Evolutionary conservation across 2,888 invertebrate species (phyloP), one percentile per base, ranked within the genome.

Genomic region (Tuberolachnus salignus): DNA sequence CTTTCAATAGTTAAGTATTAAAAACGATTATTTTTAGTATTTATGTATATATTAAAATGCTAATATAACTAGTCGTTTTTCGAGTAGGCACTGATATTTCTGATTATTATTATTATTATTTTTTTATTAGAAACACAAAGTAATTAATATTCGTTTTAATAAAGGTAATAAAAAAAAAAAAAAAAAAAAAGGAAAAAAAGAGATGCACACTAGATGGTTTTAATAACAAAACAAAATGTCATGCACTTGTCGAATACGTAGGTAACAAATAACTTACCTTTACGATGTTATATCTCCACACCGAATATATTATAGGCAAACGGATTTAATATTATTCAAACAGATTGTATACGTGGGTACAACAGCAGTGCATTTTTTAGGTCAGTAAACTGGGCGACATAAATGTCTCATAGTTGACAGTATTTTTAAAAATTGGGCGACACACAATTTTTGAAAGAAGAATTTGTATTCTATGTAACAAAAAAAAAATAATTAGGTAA

Each of bases 191-290:
- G 8, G 10, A 44, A 44, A 44, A 46, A 64, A 14, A 55, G 34
- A 19, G 42, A 44, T 44, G 23, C 16, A 71, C 13, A 44, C 23
- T 13, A 44, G 2, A 59, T 16, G 14, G 14, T 26, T 49, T 49
- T n/a, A 71, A 71, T 46, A 21, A 4, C 14, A 19, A 26, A 21
- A 4, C 14, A 19, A 26, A 73, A 63, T 63, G 0, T 34, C 53
- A 74, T 53, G 64, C 53, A 23, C n/a, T 74, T 64, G 23, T 42
- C 3, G 13, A 53, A 44, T 53, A 55, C 16, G 34, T n/a, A 34
- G 34, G 26, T 26, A 23, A 23, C 26, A 59, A 26, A 44, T 16
- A 44, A 74, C 73, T 64, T 74, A 74, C 73, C 73, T 74, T 74
- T 64, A 44, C 13, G n/a, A 73, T 13, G 49, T 21, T 61, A 11